These are phyloP conservation scores for Whitmania pigra DNA, from an alignment of 1,140 invertebrate species.

Conservation along the genomic window DNA sequence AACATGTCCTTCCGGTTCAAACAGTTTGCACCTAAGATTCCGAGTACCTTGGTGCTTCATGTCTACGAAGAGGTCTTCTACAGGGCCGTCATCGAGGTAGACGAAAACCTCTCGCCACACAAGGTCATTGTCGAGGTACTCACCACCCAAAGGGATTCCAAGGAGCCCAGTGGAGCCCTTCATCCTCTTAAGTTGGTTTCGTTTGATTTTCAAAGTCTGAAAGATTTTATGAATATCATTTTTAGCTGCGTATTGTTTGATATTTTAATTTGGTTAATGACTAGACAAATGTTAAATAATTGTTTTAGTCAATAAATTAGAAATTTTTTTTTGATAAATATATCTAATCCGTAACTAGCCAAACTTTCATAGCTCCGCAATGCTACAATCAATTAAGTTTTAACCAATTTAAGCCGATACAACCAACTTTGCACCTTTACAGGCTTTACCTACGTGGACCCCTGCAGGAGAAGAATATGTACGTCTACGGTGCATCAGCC, in stretches of 20 bases:
- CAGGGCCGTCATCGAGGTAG: slow-evolving; percentile 4
- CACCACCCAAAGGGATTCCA: neutral
- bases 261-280: neutral
- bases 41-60: neutral
- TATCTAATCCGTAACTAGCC: neutral
- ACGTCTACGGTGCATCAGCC: neutral
- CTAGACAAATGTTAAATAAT: neutral
- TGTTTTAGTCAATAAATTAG: neutral
- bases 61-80: slow-evolving; percentile 6
- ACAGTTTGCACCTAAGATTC: neutral
- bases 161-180: neutral
- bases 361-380: neutral
- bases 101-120: neutral
- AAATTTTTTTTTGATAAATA: neutral
- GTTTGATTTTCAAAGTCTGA: neutral
- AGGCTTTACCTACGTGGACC: slow-evolving; percentile 1
- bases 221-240: no score
- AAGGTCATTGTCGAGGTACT: neutral
- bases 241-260: no score
- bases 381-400: no score
- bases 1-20: neutral
- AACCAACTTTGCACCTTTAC: neutral
- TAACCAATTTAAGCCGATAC: no score
- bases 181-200: neutral
- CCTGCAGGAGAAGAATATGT: neutral